Conservation (phyloP, 1,140 invertebrate species). For the Venturia canescens region DNA sequence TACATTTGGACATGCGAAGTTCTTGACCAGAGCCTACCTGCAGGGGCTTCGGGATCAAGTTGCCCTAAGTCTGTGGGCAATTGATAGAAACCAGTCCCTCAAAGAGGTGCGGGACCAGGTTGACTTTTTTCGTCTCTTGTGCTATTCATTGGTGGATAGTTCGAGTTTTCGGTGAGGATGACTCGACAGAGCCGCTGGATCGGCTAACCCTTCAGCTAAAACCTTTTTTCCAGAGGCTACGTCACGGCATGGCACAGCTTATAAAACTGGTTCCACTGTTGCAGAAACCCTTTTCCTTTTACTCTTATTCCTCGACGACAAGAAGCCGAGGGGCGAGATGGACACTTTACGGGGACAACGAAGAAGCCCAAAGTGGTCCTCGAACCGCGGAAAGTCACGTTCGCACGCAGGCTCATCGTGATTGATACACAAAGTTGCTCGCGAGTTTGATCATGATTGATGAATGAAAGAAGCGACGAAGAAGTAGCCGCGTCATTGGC, state of each 20-base stretch:
- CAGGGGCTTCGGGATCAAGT: no score
- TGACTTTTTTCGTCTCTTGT: no score
- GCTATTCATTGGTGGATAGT: no score
- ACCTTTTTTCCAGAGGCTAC: no score
- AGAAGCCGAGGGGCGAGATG: background rate
- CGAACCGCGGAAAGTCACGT: background rate
- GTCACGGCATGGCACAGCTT: background rate
- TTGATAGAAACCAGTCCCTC: no score
- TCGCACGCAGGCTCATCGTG: conserved; percentile 7
- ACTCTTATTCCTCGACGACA: background rate
- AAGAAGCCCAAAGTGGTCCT: background rate
- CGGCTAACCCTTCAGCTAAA: no score
- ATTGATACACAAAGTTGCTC: conserved; percentile 35
- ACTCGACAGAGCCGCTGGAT: no score
- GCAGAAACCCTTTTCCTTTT: conserved; percentile 25
- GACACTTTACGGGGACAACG: background rate
- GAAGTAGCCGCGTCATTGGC: conserved; percentile 23
- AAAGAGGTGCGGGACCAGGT: no score
- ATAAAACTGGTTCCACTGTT: background rate
- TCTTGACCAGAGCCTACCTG: no score
- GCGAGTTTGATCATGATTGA: conserved; percentile 34
- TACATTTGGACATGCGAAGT: no score
- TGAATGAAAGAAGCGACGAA: conserved; percentile 27
- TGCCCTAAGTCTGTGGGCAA: no score
- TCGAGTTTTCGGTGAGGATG: no score